Conservation (phyloP, 2,113 vertebrate genomes). For the Ceyx cyanopectus region DNA sequence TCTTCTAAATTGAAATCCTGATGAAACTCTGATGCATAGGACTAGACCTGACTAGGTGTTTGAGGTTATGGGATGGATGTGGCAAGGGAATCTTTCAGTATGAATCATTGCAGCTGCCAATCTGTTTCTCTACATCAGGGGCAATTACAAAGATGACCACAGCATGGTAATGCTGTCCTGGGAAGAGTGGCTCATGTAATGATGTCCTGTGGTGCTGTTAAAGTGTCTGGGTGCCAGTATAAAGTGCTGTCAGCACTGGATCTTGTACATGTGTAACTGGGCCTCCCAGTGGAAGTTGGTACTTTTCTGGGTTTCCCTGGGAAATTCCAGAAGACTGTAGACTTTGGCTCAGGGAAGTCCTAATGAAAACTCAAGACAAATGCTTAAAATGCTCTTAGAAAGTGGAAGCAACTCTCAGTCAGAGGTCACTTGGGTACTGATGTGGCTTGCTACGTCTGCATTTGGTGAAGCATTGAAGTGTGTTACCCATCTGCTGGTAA, state of each 20-base stretch:
- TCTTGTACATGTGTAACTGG: fast-evolving
- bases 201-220: not conserved
- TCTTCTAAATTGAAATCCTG: not conserved
- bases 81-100: not conserved
- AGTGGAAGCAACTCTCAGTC: not conserved
- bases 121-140: not conserved
- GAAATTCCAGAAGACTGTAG: not conserved
- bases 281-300: not conserved
- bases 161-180: not conserved
- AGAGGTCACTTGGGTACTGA: not conserved
- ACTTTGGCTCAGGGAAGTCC: not conserved
- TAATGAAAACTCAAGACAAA: not conserved
- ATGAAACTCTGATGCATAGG: not conserved
- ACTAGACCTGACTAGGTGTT: not conserved
- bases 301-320: not conserved
- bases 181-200: not conserved
- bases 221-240: not conserved
- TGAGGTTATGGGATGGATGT: not conserved
- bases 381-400: not conserved
- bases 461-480: not conserved
- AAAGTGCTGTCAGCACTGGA: not conserved
- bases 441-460: not conserved
- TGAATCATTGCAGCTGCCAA: not conserved
- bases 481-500: not conserved
- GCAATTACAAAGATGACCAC: not conserved